Conservation (phyloP, 64 coral and sea anemone genomes). For the Dendronephthya gigantea region DNA sequence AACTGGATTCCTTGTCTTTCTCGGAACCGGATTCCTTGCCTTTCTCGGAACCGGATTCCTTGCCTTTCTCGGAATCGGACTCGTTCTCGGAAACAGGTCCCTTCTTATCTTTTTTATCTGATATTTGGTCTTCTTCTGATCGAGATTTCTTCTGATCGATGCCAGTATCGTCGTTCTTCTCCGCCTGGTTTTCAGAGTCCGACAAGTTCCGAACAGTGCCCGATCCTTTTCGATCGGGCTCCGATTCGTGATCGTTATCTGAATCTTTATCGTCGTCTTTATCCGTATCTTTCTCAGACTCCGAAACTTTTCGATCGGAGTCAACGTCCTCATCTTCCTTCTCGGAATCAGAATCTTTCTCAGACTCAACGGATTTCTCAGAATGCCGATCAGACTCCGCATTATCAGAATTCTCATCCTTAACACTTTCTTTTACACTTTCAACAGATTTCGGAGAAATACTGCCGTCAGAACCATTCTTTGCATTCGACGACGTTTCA, state of each 20-base stretch:
- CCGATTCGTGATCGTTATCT: background rate
- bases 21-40: too few species aligned
- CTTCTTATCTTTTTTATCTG: too few species aligned
- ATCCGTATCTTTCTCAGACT: background rate
- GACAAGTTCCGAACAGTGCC: background rate
- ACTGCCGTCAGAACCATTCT: background rate
- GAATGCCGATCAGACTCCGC: background rate
- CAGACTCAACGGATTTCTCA: background rate
- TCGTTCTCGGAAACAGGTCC: too few species aligned
- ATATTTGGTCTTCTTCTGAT: too few species aligned
- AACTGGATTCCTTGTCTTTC: too few species aligned
- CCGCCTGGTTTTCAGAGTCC: background rate
- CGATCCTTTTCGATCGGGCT: background rate
- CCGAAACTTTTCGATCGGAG: background rate
- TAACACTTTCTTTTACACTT: background rate
- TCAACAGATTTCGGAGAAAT: background rate
- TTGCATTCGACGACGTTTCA: too few species aligned
- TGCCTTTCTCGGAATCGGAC: too few species aligned
- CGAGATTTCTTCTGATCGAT: too few species aligned
- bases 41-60: too few species aligned
- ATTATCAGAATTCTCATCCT: background rate
- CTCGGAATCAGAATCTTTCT: background rate
- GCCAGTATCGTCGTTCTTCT: too few species aligned
- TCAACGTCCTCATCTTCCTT: background rate
- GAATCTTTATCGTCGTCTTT: background rate